A percentile compares a stretch with the other conserved stretches of the same genome.
Conservation (phyloP, 2,113 vertebrate genomes). For the Aspiorhynchus laticeps region DNA sequence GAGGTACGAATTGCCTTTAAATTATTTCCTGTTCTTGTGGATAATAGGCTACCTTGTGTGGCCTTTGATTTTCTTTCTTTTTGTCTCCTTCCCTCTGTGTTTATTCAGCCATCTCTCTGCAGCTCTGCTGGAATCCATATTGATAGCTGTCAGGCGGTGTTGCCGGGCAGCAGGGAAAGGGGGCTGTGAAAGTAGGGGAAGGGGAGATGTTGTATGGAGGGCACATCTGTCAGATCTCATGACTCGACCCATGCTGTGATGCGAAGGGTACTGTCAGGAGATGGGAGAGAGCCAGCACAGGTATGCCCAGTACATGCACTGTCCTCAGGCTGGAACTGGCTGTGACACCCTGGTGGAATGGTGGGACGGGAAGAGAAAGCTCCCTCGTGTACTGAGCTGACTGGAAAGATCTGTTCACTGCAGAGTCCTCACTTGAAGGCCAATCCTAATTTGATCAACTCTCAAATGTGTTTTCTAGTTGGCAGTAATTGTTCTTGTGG, state of each 20-base stretch:
- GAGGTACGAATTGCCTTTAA: constrained; percentile 72
- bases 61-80: constrained; percentile 70
- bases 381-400: constrained; percentile 14
- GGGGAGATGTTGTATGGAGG: constrained; percentile 71
- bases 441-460: neutral
- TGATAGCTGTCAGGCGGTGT: constrained; percentile 78
- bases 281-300: constrained; percentile 74
- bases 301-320: constrained; percentile 74
- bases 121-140: constrained; percentile 77
- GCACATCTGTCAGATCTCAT: constrained; percentile 84
- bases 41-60: constrained; percentile 66
- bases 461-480: neutral
- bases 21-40: constrained; percentile 71
- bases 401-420: constrained; percentile 24
- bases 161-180: constrained; percentile 63
- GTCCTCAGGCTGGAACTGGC: constrained; percentile 55
- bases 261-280: constrained; percentile 85
- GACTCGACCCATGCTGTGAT: constrained; percentile 75
- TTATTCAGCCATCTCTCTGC: constrained; percentile 70
- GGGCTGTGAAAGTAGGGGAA: constrained; percentile 62
- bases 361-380: neutral
- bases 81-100: constrained; percentile 66
- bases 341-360: constrained; percentile 27
- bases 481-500: neutral
- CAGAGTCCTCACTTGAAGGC: constrained; percentile 1